phyloP scores from a whole-genome alignment of 2,797 vertebrate species.

The Simalia tracyae region DNA sequence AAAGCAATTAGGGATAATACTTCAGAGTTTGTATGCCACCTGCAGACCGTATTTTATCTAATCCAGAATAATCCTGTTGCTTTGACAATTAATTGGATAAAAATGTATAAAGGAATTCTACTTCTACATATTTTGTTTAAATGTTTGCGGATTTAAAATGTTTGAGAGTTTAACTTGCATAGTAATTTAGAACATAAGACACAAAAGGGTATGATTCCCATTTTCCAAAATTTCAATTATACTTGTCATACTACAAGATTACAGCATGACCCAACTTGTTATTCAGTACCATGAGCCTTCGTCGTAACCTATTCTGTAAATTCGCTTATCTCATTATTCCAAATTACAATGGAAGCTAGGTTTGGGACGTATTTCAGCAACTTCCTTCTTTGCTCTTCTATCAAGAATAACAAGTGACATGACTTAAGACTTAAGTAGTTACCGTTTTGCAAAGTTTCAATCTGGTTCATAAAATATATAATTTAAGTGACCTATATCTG shows the following conservation, averaged over 20 bases:
- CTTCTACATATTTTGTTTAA: constrained; percentile 34
- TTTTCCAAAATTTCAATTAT: constrained; percentile 65
- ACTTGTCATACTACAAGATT: constrained; percentile 76
- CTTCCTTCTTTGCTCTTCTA: constrained; percentile 65
- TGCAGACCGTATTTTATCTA: neutral
- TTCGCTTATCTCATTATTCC: constrained; percentile 73
- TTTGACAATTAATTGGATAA: constrained; percentile 20
- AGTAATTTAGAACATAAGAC: constrained; percentile 61
- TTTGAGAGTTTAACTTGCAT: constrained; percentile 66
- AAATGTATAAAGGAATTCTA: constrained; percentile 41
- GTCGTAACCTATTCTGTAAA: constrained; percentile 83
- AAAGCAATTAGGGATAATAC: neutral
- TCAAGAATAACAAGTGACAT: constrained; percentile 78
- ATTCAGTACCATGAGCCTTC: constrained; percentile 81
- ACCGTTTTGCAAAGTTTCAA: constrained; percentile 12
- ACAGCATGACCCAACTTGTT: constrained; percentile 84
- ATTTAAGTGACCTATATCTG: constrained; percentile 23
- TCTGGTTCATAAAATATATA: neutral
- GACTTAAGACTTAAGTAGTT: constrained; percentile 60
- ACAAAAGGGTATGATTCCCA: constrained; percentile 55
- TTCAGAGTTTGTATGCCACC: neutral
- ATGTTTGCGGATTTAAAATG: constrained; percentile 49
- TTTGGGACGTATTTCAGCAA: constrained; percentile 77
- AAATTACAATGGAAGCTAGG: constrained; percentile 72
- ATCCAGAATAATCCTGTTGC: neutral